Percentiles rank a stretch among this genome's conserved stretches.
phyloP scores from a whole-genome alignment of 2,888 invertebrate species.

The Ectemnius cavifrons region DNA sequence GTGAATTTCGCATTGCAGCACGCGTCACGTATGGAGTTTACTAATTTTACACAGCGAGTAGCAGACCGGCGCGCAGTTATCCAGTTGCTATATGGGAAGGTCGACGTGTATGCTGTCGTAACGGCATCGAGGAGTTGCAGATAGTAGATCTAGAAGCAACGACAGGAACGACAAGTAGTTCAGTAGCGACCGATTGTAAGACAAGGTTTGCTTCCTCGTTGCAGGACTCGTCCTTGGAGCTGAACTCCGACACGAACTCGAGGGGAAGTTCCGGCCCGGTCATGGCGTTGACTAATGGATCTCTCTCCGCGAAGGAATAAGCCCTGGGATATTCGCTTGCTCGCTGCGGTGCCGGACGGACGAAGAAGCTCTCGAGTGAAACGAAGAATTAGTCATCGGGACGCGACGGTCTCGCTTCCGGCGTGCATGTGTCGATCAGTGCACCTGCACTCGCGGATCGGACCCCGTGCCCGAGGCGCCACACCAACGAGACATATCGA shows the following conservation, averaged over 20 bases:
- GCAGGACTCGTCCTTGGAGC: constrained; percentile 71
- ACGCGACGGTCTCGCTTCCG: constrained; percentile 63
- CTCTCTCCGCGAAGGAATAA: constrained; percentile 74
- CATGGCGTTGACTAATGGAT: constrained; percentile 73
- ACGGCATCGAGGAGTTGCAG: too few relatives aligned
- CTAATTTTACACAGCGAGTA: too few relatives aligned
- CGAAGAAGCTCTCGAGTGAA: constrained; percentile 28
- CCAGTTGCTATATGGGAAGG: too few relatives aligned
- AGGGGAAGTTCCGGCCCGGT: constrained; percentile 68
- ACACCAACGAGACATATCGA: constrained; percentile 74
- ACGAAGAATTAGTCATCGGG: constrained; percentile 57
- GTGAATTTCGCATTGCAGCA: constrained; percentile 3
- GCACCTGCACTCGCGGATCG: too few relatives aligned
- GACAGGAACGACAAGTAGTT: too few relatives aligned
- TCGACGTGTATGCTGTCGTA: too few relatives aligned
- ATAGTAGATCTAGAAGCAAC: too few relatives aligned
- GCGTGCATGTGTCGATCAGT: constrained; percentile 60
- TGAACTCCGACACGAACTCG: constrained; percentile 66
- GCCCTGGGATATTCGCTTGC: constrained; percentile 25
- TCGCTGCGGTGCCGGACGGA: constrained; percentile 18
- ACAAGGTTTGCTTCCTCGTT: constrained; percentile 36
- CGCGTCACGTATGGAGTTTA: too few relatives aligned
- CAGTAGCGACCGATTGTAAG: not conserved
- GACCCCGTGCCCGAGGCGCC: constrained; percentile 38
- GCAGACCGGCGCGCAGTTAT: too few relatives aligned